Evolutionary conservation across 2,888 invertebrate species (phyloP).

Genomic region (Sepiola atlantica): DNA sequence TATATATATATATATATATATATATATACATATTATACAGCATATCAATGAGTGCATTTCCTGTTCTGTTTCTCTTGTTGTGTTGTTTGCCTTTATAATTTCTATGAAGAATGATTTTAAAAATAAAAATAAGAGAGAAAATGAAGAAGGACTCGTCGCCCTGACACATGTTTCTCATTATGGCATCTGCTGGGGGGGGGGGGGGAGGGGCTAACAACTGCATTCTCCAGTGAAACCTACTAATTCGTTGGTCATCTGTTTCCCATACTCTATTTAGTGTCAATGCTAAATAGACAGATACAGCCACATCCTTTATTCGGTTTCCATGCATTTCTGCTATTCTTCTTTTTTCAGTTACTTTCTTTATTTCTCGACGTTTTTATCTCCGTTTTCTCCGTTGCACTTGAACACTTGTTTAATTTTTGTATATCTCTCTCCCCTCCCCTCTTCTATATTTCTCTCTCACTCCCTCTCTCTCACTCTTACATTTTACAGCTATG

Average conservation of each 20-base stretch:
- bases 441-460: too few species aligned
- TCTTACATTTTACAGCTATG: too few species aligned
- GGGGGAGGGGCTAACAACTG: background rate
- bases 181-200: background rate
- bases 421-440: too few species aligned
- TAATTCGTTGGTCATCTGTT: constrained; percentile 32
- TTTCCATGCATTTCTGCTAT: background rate
- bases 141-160: background rate
- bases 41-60: background rate
- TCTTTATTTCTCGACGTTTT: too few species aligned
- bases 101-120: background rate
- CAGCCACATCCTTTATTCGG: background rate
- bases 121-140: background rate
- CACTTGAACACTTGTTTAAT: too few species aligned
- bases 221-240: background rate
- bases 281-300: constrained; percentile 32
- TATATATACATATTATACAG: too few species aligned
- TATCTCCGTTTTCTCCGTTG: too few species aligned
- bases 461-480: too few species aligned
- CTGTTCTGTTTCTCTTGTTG: background rate
- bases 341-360: too few species aligned
- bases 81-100: background rate
- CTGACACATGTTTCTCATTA: background rate
- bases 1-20: too few species aligned
- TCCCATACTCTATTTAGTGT: constrained; percentile 22